Evolutionary conservation across 2,113 vertebrate genomes (phyloP).

Genomic region (Beaufortia kweichowensis): DNA sequence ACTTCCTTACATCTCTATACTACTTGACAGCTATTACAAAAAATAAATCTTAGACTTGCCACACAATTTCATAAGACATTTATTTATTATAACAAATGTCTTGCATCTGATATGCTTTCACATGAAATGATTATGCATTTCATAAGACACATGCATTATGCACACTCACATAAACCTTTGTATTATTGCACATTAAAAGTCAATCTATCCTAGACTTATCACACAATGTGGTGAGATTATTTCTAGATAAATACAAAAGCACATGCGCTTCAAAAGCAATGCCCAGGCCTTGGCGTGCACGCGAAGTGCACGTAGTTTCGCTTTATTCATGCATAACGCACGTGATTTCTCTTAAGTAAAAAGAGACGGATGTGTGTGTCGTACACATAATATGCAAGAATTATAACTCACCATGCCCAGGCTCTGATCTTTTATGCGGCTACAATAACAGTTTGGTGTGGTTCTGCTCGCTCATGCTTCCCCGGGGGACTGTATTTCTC

Average conservation of each 20-base stretch:
- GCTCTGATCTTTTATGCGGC: slow-evolving; percentile 27
- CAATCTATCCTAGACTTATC: background rate
- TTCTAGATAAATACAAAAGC: slow-evolving; percentile 33
- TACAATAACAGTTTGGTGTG: slow-evolving; percentile 27
- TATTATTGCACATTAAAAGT: too few species aligned
- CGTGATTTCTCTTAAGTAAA: background rate
- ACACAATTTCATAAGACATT: too few species aligned
- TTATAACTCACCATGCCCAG: slow-evolving; percentile 51
- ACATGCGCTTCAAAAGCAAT: slow-evolving; percentile 43
- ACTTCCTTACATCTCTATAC: too few species aligned
- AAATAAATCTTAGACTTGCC: background rate
- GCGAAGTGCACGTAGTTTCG: background rate
- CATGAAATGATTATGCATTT: too few species aligned
- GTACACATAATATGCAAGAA: slow-evolving; percentile 1
- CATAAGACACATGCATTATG: too few species aligned
- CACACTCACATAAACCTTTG: too few species aligned
- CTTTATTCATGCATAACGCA: background rate
- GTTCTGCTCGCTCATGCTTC: slow-evolving; percentile 47
- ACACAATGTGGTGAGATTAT: background rate
- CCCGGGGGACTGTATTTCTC: slow-evolving; percentile 16
- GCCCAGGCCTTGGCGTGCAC: background rate
- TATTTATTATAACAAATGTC: too few species aligned
- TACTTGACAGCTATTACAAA: background rate
- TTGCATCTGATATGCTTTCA: too few species aligned
- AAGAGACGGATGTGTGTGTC: slow-evolving; percentile 47